phyloP scores from a whole-genome alignment of 2,113 vertebrate species.

The Microcebus tavaratra region DNA sequence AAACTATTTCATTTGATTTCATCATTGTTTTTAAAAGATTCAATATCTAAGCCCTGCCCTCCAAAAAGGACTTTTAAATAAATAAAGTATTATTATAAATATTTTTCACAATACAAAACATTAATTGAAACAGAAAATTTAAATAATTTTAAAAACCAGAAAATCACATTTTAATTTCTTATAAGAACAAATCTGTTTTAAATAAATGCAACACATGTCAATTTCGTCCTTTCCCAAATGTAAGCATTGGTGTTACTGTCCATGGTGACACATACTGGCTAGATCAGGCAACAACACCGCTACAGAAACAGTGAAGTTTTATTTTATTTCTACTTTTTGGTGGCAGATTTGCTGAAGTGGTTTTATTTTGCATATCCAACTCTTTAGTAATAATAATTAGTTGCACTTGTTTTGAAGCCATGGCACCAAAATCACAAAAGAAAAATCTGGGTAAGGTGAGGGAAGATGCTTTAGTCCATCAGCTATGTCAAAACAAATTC shows the following conservation, averaged over 20 bases:
- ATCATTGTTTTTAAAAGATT: constrained; percentile 37
- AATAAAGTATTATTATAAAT: constrained; percentile 18
- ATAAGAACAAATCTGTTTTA: constrained; percentile 5
- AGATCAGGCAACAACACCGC: constrained; percentile 70
- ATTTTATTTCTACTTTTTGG: constrained; percentile 35
- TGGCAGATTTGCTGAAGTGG: constrained; percentile 74
- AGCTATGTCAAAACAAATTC: not conserved
- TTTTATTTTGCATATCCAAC: constrained; percentile 67
- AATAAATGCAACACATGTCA: constrained; percentile 58
- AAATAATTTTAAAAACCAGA: not conserved
- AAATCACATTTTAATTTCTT: not conserved
- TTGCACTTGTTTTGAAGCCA: constrained; percentile 58
- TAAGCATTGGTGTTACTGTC: constrained; percentile 56
- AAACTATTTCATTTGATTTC: not conserved
- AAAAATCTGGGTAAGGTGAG: not conserved
- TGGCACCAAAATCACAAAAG: constrained; percentile 53
- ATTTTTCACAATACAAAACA: not conserved
- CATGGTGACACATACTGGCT: constrained; percentile 85
- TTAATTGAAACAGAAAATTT: not conserved
- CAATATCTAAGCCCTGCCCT: not conserved
- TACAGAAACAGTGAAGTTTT: constrained; percentile 39
- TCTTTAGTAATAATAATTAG: not conserved
- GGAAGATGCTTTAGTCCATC: not conserved
- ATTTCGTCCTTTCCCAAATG: not conserved
- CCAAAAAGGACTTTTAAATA: not conserved